Evolutionary conservation across 35 echinoderm and acorn worm genomes (phyloP).

Genomic region (Ptychodera flava): DNA sequence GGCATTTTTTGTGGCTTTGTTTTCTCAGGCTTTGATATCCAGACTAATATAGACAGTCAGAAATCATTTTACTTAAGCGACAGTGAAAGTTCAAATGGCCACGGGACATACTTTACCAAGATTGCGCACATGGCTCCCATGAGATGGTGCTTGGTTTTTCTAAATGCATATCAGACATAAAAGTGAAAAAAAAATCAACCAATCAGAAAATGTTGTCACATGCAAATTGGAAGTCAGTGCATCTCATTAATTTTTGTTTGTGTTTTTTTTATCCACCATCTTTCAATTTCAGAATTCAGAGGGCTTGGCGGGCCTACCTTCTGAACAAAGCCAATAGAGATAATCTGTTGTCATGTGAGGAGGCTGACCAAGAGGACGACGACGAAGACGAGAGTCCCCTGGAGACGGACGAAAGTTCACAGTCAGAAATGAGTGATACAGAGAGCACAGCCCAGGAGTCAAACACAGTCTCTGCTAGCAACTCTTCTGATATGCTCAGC

Average conservation of each 20-base stretch:
- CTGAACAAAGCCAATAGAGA: neutral
- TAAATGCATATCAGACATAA: too few species aligned
- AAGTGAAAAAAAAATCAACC: too few species aligned
- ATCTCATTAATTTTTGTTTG: neutral
- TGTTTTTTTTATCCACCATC: too few species aligned
- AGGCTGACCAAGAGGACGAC: conserved; percentile 22
- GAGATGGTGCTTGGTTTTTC: too few species aligned
- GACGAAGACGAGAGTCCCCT: neutral
- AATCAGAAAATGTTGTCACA: too few species aligned
- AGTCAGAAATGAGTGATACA: conserved; percentile 11
- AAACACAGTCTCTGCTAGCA: neutral
- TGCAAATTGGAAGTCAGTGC: neutral
- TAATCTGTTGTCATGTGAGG: conserved; percentile 13
- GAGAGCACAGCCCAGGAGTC: neutral
- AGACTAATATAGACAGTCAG: too few species aligned
- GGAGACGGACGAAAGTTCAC: conserved; percentile 23
- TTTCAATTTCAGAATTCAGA: conserved; percentile 52
- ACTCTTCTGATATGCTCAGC: neutral
- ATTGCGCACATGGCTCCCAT: too few species aligned
- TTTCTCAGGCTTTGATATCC: too few species aligned
- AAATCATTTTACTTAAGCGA: too few species aligned
- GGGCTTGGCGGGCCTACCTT: conserved; percentile 53
- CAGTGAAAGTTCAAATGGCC: too few species aligned
- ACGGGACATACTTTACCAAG: too few species aligned
- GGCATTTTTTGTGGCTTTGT: too few species aligned